phyloP scores from a whole-genome alignment of 2,888 invertebrate species.

The Exocentrus adspersus region DNA sequence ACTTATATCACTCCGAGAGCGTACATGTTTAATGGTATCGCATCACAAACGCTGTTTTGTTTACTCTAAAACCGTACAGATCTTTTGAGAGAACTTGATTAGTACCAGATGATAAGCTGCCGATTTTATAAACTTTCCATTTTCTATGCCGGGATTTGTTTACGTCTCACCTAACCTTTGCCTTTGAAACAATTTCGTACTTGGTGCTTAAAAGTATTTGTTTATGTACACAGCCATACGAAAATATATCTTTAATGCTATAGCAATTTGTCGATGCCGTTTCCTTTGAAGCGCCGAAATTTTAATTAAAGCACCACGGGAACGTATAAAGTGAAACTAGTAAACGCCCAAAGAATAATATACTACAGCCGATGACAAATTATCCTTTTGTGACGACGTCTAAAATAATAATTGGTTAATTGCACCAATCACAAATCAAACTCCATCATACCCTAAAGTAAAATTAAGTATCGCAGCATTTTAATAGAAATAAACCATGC shows the following conservation, averaged over 20 bases:
- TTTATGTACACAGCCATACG: conserved; percentile 30
- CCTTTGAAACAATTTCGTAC: conserved; percentile 39
- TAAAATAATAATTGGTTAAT: no score
- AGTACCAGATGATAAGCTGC: conserved; percentile 42
- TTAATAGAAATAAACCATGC: no score
- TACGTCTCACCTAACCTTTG: conserved; percentile 34
- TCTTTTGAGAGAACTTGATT: conserved; percentile 36
- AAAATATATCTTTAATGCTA: conserved; percentile 29
- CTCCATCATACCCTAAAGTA: no score
- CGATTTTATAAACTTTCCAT: conserved; percentile 42
- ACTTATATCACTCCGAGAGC: conserved; percentile 41
- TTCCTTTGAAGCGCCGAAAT: conserved; percentile 32
- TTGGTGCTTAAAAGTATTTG: conserved; percentile 34
- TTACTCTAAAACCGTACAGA: conserved; percentile 37
- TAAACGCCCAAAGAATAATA: not conserved
- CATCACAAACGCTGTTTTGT: conserved; percentile 39
- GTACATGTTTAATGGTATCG: conserved; percentile 27
- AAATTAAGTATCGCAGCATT: no score
- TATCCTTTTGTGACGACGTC: not conserved
- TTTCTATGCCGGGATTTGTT: conserved; percentile 34
- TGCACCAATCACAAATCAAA: no score
- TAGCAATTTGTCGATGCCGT: conserved; percentile 31
- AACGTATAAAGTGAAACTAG: conserved; percentile 4
- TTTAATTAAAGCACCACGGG: conserved; percentile 15
- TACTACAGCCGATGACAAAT: not conserved